A percentile compares a stretch with the other conserved stretches of the same genome.
Evolutionary conservation across 2,888 invertebrate species (phyloP).

Genomic region (Zygogramma bicolorata): DNA sequence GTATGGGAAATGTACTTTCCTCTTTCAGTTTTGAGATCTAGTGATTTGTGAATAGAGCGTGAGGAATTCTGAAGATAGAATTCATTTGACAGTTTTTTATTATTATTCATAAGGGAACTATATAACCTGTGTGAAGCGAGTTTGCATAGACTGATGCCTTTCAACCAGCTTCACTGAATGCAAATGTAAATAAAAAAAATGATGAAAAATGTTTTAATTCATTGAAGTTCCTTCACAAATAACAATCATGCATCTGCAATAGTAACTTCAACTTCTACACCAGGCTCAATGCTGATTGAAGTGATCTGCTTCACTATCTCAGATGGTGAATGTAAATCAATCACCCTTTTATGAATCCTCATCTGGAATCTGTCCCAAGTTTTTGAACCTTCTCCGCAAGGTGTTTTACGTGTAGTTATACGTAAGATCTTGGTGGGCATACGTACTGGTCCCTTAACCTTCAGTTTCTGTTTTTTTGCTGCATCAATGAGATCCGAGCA

Average conservation of each 20-base stretch:
- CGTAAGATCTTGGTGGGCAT: constrained; percentile 98
- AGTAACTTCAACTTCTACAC: constrained; percentile 99
- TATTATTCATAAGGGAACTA: too few species aligned
- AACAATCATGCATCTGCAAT: constrained; percentile 85
- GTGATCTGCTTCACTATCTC: constrained; percentile 99
- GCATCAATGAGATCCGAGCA: constrained; percentile 96
- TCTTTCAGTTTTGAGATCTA: too few species aligned
- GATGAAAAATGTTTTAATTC: too few species aligned
- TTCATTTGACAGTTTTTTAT: too few species aligned
- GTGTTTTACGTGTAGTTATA: constrained; percentile 99
- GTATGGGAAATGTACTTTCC: too few species aligned
- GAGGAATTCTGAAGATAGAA: too few species aligned
- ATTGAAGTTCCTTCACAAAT: too few species aligned
- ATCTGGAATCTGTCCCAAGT: constrained; percentile 98
- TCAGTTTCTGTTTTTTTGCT: constrained; percentile 96
- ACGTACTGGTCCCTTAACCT: constrained; percentile 98
- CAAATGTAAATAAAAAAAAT: too few species aligned
- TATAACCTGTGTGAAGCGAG: too few species aligned
- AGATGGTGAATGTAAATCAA: constrained; percentile 97
- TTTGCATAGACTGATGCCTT: too few species aligned
- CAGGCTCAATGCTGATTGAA: constrained; percentile 98
- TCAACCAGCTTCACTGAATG: too few species aligned
- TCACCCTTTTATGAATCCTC: constrained; percentile 98
- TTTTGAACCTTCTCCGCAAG: constrained; percentile 99
- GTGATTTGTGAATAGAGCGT: too few species aligned